phyloP scores from a whole-genome alignment of 1,140 invertebrate genomes.

The Dendrolimus kikuchii region DNA sequence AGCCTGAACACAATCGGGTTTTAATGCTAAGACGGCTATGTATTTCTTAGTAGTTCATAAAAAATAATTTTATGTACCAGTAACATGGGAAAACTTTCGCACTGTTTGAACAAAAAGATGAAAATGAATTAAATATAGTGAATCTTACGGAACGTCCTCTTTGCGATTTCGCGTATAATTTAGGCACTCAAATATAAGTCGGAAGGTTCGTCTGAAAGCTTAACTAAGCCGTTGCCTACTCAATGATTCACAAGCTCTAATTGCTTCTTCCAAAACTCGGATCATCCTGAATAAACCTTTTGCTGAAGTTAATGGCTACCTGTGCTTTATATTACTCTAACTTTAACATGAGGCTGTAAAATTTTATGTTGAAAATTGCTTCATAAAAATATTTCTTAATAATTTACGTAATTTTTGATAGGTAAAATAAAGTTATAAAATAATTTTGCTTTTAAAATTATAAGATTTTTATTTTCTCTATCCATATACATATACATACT shows the following conservation, averaged over 20 bases:
- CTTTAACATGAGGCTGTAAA: background rate
- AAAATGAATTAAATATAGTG: too few species aligned
- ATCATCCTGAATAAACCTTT: conserved; percentile 20
- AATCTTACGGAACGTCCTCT: too few species aligned
- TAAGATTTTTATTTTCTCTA: too few species aligned
- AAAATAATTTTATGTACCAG: too few species aligned
- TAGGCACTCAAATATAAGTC: conserved; percentile 9
- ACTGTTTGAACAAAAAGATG: too few species aligned
- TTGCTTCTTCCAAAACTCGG: conserved; percentile 27
- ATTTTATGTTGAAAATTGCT: background rate
- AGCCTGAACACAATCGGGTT: too few species aligned
- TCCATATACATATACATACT: too few species aligned
- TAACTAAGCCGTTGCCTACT: conserved; percentile 22
- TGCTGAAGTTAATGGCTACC: conserved; percentile 15
- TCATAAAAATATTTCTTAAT: conserved; percentile 3
- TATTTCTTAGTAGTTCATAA: too few species aligned
- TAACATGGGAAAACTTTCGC: too few species aligned
- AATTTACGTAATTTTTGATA: background rate
- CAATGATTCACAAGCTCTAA: conserved; percentile 26
- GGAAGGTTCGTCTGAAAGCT: conserved; percentile 17
- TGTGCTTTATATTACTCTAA: conserved; percentile 13
- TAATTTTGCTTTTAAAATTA: background rate
- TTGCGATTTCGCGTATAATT: too few species aligned
- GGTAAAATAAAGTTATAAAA: background rate
- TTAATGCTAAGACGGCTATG: too few species aligned